Conservation (phyloP, 2,113 vertebrate species). For the Phasianus colchicus region DNA sequence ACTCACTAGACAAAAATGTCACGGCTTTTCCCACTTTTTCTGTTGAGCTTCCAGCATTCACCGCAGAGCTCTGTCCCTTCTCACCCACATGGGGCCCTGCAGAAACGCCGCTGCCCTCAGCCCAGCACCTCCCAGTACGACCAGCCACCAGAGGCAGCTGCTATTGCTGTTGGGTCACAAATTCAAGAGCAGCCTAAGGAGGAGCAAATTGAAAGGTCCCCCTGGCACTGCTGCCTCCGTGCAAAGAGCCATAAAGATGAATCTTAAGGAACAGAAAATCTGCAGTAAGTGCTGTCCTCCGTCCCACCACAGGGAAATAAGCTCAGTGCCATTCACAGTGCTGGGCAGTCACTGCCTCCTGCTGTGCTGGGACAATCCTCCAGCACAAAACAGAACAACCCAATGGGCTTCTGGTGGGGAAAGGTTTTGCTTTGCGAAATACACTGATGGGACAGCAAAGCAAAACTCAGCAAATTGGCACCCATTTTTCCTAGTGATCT, state of each 20-base stretch:
- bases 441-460: accelerated
- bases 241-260: background rate
- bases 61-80: background rate
- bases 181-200: background rate
- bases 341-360: background rate
- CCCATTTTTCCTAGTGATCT: background rate
- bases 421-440: background rate
- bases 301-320: background rate
- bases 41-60: background rate
- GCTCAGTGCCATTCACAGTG: background rate
- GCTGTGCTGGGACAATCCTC: background rate
- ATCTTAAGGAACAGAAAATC: background rate
- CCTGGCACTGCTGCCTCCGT: background rate
- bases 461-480: background rate
- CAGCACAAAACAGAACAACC: background rate
- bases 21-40: background rate
- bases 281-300: background rate
- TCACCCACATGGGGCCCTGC: background rate
- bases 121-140: background rate
- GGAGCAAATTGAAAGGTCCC: background rate
- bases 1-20: background rate
- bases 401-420: background rate
- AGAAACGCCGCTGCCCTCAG: background rate
- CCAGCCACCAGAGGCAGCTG: background rate
- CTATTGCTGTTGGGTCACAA: background rate